These are phyloP conservation scores for Alcis repandata DNA, from an alignment of 2,888 invertebrate genomes.

Conservation along the genomic window DNA sequence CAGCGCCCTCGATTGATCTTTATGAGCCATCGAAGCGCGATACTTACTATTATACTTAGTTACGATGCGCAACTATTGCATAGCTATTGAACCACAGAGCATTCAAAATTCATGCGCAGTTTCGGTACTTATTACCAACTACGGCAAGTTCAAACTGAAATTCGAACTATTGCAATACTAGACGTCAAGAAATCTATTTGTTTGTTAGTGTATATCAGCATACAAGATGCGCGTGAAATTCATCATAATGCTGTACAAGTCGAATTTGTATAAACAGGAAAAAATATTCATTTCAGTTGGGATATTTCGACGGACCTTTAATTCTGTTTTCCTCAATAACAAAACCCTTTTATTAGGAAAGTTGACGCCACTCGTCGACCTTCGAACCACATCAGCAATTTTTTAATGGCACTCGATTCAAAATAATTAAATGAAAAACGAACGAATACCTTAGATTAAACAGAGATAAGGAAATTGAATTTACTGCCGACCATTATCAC, in stretches of 20 bases:
- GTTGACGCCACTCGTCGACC: conserved; percentile 5
- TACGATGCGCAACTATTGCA: conserved; percentile 2
- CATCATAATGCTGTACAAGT: no score
- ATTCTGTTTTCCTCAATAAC: conserved; percentile 12
- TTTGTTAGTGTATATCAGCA: no score
- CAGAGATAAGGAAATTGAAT: conserved; percentile 66
- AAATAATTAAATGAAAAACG: conserved; percentile 57
- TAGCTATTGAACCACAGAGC: background rate
- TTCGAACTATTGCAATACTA: background rate
- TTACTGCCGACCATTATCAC: conserved; percentile 69
- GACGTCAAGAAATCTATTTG: no score
- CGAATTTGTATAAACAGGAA: no score
- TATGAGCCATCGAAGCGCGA: conserved; percentile 16
- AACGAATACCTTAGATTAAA: conserved; percentile 61
- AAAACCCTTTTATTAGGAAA: conserved; percentile 22
- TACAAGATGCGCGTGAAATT: no score
- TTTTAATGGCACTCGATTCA: conserved; percentile 23
- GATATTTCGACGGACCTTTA: background rate
- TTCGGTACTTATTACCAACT: no score
- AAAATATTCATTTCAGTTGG: no score
- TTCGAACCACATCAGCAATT: conserved; percentile 7
- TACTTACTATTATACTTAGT: conserved; percentile 7
- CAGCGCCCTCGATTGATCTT: conserved; percentile 35
- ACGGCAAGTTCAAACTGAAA: background rate
- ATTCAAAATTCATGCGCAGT: conserved; percentile 10